Percentiles rank a stretch among this genome's conserved stretches.
These are phyloP conservation scores for Saccostrea echinata DNA, from an alignment of 1,140 invertebrate genomes.

Conservation along the genomic window DNA sequence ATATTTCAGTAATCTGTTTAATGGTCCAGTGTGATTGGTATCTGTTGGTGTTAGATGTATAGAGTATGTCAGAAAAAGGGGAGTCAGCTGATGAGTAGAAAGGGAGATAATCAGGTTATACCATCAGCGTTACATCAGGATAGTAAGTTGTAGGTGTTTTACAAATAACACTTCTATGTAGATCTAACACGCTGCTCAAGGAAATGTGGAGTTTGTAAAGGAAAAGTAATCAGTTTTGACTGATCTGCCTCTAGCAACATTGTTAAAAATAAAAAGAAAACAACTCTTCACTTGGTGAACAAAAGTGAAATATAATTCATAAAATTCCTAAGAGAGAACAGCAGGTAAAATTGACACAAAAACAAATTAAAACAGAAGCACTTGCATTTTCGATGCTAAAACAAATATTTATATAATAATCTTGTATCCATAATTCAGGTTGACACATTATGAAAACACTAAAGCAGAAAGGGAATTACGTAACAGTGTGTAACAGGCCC, in stretches of 20 bases:
- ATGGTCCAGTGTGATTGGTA: slow-evolving; percentile 11
- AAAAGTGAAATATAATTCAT: not conserved
- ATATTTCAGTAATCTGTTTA: not conserved
- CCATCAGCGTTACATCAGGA: not conserved
- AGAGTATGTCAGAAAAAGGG: not conserved
- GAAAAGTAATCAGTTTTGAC: not conserved
- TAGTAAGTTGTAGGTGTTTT: not conserved
- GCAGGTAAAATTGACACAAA: slow-evolving; percentile 30
- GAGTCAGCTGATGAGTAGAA: not conserved
- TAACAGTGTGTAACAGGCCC: not conserved
- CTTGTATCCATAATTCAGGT: slow-evolving; percentile 2
- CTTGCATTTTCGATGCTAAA: not conserved
- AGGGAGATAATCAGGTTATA: slow-evolving; percentile 28
- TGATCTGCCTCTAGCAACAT: not conserved
- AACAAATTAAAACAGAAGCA: not conserved
- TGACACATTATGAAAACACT: slow-evolving; percentile 31
- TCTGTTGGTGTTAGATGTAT: not conserved
- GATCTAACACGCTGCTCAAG: not conserved
- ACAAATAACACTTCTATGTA: not conserved
- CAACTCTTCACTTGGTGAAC: not conserved
- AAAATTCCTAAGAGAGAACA: not conserved
- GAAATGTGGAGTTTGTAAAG: not conserved
- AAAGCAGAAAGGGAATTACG: not conserved
- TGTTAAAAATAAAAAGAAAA: too few species aligned
- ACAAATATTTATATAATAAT: slow-evolving; percentile 5